Conservation (phyloP, 1,140 invertebrate genomes). For the Cotesia typhae region DNA sequence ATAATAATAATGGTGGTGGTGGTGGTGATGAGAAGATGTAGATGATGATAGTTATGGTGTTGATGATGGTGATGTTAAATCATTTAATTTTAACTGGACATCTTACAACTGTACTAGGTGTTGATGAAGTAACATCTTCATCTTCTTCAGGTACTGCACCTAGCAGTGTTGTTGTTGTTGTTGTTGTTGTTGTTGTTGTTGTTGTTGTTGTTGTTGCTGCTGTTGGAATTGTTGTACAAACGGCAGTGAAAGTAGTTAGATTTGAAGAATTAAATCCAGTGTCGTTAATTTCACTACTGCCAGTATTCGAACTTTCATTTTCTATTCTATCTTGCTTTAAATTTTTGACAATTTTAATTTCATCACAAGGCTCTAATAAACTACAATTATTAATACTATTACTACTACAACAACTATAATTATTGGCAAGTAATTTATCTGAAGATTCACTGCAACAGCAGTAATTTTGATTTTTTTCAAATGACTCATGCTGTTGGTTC, state of each 20-base stretch:
- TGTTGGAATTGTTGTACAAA: not conserved
- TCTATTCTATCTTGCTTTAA: slow-evolving; percentile 51
- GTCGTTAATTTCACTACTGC: no score
- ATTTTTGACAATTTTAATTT: slow-evolving; percentile 47
- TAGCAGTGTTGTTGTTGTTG: slow-evolving; percentile 56
- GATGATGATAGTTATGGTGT: no score
- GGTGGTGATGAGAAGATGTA: no score
- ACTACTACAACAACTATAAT: no score
- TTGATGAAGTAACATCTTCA: slow-evolving; percentile 69
- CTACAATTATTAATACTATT: no score
- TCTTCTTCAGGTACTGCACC: slow-evolving; percentile 75
- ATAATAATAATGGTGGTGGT: slow-evolving; percentile 17
- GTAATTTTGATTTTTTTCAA: no score
- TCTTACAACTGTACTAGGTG: slow-evolving; percentile 68
- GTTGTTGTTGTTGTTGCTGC: slow-evolving; percentile 45
- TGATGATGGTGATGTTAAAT: slow-evolving; percentile 2
- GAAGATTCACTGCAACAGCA: no score
- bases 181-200: no score
- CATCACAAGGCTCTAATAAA: slow-evolving; percentile 36
- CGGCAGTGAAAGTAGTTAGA: slow-evolving; percentile 31
- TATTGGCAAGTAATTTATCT: no score
- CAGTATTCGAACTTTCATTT: slow-evolving; percentile 17
- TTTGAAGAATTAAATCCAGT: slow-evolving; percentile 18
- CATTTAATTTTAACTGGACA: not conserved
- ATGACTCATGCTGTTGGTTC: slow-evolving; percentile 21